phyloP scores from a whole-genome alignment of 2,113 vertebrate species.

The Balaeniceps rex region DNA sequence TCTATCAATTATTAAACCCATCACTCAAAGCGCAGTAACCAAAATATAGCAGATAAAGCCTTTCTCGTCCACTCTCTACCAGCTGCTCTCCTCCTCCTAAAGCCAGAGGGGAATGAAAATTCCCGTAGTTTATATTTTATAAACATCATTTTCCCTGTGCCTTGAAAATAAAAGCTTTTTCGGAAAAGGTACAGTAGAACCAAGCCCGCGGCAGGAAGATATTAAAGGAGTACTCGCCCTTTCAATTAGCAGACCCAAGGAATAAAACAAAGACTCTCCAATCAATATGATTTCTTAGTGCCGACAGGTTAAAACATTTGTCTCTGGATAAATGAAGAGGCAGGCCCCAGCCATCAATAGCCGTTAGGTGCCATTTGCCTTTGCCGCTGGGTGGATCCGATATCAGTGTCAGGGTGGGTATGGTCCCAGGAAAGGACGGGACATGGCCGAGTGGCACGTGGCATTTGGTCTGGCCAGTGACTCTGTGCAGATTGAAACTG shows the following conservation, averaged over 20 bases:
- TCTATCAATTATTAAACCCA: conserved; percentile 67
- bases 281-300: neutral
- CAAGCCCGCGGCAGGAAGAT: rapidly evolving
- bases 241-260: neutral
- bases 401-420: neutral
- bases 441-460: neutral
- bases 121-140: conserved; percentile 43
- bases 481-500: neutral
- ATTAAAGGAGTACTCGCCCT: neutral
- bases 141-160: conserved; percentile 1
- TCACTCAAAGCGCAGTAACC: conserved; percentile 49
- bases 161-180: conserved; percentile 41
- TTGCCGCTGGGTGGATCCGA: neutral
- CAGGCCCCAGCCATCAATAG: neutral
- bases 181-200: neutral
- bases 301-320: conserved; percentile 7
- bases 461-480: neutral
- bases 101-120: conserved; percentile 51
- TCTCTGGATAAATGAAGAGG: neutral
- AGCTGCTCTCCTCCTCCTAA: conserved; percentile 45
- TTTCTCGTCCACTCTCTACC: conserved; percentile 47
- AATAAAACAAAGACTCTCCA: neutral
- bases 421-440: neutral
- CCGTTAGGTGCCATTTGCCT: neutral
- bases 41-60: conserved; percentile 57